Conservation (phyloP, 2,113 vertebrate genomes). For the Mesembrinibis cayennensis region DNA sequence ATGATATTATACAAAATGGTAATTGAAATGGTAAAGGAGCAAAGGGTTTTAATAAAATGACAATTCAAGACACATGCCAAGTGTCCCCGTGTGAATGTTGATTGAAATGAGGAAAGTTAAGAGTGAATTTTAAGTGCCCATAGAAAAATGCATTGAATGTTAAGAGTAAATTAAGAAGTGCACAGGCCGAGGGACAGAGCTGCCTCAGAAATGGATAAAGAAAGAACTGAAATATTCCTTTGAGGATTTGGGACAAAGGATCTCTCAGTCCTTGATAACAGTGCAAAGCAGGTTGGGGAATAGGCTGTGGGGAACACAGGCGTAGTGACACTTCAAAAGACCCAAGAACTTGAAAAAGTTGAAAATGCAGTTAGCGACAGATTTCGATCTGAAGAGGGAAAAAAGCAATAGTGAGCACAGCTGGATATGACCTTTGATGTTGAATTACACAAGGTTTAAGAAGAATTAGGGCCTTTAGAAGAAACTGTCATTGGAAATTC, state of each 20-base stretch:
- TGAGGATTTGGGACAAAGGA: conserved; percentile 48
- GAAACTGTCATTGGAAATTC: background rate
- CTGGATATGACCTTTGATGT: conserved; percentile 52
- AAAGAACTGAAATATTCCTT: conserved; percentile 32
- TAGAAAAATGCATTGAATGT: background rate
- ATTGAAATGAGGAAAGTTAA: conserved; percentile 31
- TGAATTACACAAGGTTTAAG: conserved; percentile 42
- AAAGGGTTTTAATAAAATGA: conserved; percentile 50
- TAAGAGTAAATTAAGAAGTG: conserved; percentile 49
- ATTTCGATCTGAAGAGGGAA: conserved; percentile 48
- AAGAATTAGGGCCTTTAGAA: conserved; percentile 31
- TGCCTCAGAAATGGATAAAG: background rate
- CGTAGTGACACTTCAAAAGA: conserved; percentile 30
- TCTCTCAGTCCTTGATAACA: conserved; percentile 20
- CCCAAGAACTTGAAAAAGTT: conserved; percentile 36
- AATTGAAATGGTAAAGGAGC: conserved; percentile 39
- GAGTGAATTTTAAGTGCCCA: conserved; percentile 46
- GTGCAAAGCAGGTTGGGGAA: conserved; percentile 46
- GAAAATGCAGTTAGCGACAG: conserved; percentile 30
- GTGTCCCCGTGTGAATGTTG: conserved; percentile 1
- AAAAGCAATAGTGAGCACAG: conserved; percentile 41
- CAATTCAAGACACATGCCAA: conserved; percentile 20
- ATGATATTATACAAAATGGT: conserved; percentile 24
- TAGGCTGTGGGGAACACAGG: conserved; percentile 11
- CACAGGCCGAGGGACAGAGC: background rate